Percentiles rank a stretch among this genome's conserved stretches.
Evolutionary conservation across 2,797 vertebrate genomes (phyloP).

Genomic region (Cheirogaleus major): DNA sequence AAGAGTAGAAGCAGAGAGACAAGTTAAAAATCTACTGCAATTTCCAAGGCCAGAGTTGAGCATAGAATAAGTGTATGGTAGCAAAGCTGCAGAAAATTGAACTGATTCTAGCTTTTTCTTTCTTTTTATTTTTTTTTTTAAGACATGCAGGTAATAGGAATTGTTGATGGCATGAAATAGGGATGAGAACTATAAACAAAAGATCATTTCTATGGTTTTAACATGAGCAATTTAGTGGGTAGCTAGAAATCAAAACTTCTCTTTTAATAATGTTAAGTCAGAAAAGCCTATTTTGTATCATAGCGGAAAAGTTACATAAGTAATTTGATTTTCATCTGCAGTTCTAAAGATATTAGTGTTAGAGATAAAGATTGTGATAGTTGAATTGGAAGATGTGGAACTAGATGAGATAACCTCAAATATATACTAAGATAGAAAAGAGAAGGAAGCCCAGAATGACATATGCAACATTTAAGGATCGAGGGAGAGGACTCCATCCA

Average conservation of each 20-base stretch:
- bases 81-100: neutral
- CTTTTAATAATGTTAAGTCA: neutral
- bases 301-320: neutral
- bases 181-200: neutral
- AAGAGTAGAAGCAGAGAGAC: neutral
- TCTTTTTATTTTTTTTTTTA: neutral
- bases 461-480: neutral
- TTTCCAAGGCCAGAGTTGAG: neutral
- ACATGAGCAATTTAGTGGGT: neutral
- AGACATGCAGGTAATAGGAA: neutral
- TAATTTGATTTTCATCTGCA: neutral
- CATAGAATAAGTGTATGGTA: neutral
- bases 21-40: neutral
- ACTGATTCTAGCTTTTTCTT: neutral
- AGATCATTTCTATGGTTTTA: neutral
- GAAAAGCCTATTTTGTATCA: neutral
- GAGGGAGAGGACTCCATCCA: rapidly evolving
- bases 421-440: neutral
- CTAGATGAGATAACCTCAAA: neutral
- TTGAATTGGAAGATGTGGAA: neutral
- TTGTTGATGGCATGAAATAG: neutral
- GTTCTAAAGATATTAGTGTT: neutral
- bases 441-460: neutral
- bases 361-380: neutral
- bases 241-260: neutral